Conservation (phyloP, 2,797 vertebrate genomes). For the Chaetodon trifasciatus region DNA sequence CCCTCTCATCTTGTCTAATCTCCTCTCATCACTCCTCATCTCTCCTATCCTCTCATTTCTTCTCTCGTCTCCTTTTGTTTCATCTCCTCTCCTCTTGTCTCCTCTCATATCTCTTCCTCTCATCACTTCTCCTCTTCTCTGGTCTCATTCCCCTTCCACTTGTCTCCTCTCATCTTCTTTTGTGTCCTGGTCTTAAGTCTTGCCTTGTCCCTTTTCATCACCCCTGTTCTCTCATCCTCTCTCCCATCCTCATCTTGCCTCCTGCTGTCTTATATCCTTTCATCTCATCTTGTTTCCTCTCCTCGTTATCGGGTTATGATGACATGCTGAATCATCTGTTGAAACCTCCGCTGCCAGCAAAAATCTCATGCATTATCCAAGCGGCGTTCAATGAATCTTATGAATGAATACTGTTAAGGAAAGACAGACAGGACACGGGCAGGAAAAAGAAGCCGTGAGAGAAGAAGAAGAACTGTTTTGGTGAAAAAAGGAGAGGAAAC, state of each 20-base stretch:
- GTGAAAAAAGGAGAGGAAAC: slow-evolving; percentile 40
- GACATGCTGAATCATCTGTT: slow-evolving; percentile 55
- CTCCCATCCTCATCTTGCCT: not conserved
- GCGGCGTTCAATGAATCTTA: slow-evolving; percentile 29
- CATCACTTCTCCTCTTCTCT: not conserved
- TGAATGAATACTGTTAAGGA: not conserved
- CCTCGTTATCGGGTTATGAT: slow-evolving; percentile 48
- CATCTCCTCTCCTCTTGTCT: not conserved
- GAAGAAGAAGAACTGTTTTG: slow-evolving; percentile 43
- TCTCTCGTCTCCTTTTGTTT: not conserved
- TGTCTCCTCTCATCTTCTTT: not conserved
- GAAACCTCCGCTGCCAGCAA: slow-evolving; percentile 34
- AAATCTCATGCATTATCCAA: slow-evolving; percentile 30
- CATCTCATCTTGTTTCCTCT: not conserved
- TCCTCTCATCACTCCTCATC: not conserved
- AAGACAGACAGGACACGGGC: slow-evolving; percentile 12
- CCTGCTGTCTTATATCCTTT: not conserved
- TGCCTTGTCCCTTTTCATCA: not conserved
- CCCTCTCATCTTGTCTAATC: too few relatives aligned
- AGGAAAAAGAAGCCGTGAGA: slow-evolving; percentile 42
- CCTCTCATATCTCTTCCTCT: not conserved
- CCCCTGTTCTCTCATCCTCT: not conserved
- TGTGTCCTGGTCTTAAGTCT: slow-evolving; percentile 2
- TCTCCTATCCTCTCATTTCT: not conserved
- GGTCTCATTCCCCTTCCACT: not conserved